Conservation (phyloP, 2,113 vertebrate genomes). For the Maccullochella peelii region DNA sequence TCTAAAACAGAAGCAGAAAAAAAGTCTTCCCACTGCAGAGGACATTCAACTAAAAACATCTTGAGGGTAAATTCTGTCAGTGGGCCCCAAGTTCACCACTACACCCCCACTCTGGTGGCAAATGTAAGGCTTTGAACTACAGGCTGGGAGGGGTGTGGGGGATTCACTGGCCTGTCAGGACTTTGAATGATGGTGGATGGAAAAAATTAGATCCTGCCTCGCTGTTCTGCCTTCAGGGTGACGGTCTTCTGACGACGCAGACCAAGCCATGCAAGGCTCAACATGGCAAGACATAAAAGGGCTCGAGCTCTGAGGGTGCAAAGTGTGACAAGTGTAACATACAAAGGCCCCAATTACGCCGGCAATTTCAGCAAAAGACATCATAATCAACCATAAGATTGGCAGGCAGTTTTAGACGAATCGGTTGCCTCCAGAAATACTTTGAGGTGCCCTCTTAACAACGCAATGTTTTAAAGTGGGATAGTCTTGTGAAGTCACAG, state of each 20-base stretch:
- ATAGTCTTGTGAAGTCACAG: not conserved
- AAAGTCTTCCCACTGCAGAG: constrained; percentile 49
- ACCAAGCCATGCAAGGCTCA: constrained; percentile 26
- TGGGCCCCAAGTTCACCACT: constrained; percentile 63
- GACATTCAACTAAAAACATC: constrained; percentile 69
- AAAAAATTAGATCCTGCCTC: constrained; percentile 62
- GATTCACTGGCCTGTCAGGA: constrained; percentile 70
- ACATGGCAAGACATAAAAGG: constrained; percentile 44
- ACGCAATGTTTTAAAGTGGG: not conserved
- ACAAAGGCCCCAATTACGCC: constrained; percentile 29
- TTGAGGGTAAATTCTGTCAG: constrained; percentile 66
- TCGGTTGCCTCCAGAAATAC: not conserved
- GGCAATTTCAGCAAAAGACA: not conserved
- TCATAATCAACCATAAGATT: not conserved
- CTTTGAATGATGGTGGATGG: constrained; percentile 72
- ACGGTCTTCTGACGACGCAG: constrained; percentile 41
- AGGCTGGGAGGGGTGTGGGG: constrained; percentile 50
- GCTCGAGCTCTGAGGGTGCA: not conserved
- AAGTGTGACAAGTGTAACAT: not conserved
- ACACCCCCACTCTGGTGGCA: constrained; percentile 55
- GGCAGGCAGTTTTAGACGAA: not conserved
- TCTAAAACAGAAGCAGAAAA: constrained; percentile 59
- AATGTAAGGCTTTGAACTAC: constrained; percentile 71
- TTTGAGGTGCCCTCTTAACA: constrained; percentile 1
- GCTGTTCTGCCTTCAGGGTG: constrained; percentile 51